Evolutionary conservation across 2,113 vertebrate species (phyloP), one percentile per base, ranked within the genome.

Genomic region (Clupea harengus): DNA sequence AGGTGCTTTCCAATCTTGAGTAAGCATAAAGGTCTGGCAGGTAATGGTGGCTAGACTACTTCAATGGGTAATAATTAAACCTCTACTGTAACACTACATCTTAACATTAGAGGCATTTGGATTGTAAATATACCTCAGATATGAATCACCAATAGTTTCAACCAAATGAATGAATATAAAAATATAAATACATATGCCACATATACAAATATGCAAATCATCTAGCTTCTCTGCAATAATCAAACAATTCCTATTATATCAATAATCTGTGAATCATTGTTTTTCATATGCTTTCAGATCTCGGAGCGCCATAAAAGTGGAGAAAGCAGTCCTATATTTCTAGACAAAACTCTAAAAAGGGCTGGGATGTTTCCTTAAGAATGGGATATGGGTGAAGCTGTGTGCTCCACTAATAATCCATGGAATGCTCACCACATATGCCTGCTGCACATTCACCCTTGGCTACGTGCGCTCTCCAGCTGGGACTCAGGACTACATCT

Each of bases 401-500:
- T 92, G 90, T 91, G 92, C 92, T 93, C 93, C 91, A 93, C 93
- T 94, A 91, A 94, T 82, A 92, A 91, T 89, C 84, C 86, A 92
- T 80, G 93, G 94, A 95, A 95, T 95, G 93, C 89, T 92, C 84
- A 90, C 95, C 94, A 94, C 94, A 92, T 94, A 94, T 93, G 92
- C 91, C 92, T 91, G 88, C 89, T 90, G 89, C 87, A 44, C 84
- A 88, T 90, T 94, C 89, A 86, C 89, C 92, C 92, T 91, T 90
- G 89, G 90, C 91, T 91, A 91, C 94, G 94, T 95, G 93, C 94
- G 92, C 91, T 93, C 89, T 90, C 92, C 94, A 94, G 92, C 94
- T 95, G 94, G 83, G 91, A 88, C 87, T 39, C 7, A 91, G 90
- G 85, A 90, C 89, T 91, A 90, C 89, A 89, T 91, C 81, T 84